These are phyloP conservation scores for Diplolepis rosae DNA, from an alignment of 2,888 invertebrate species.

Conservation along the genomic window DNA sequence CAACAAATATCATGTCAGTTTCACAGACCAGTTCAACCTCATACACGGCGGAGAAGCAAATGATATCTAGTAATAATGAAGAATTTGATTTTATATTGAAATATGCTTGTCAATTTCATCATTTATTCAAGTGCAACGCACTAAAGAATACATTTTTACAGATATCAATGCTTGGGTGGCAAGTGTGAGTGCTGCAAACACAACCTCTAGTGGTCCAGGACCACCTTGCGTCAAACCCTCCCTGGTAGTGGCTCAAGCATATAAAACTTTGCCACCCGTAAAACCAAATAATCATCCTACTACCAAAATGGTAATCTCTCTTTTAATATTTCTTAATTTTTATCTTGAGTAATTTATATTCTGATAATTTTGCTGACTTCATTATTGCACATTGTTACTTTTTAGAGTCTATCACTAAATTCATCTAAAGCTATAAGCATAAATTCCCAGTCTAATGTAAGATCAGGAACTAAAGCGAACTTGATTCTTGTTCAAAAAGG, in stretches of 20 bases:
- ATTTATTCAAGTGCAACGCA: neutral
- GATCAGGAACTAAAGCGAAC: slow-evolving; percentile 75
- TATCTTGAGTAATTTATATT: neutral
- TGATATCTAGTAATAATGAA: slow-evolving; percentile 9
- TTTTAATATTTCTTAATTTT: slow-evolving; percentile 7
- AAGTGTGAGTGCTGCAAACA: slow-evolving; percentile 34
- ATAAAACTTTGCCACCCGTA: slow-evolving; percentile 58
- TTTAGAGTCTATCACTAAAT: slow-evolving; percentile 28
- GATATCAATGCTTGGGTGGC: slow-evolving; percentile 30
- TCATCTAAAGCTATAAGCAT: slow-evolving; percentile 60
- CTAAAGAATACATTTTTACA: slow-evolving; percentile 15
- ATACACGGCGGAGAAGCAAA: neutral
- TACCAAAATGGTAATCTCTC: slow-evolving; percentile 59
- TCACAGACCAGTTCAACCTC: slow-evolving; percentile 7
- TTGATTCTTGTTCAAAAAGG: slow-evolving; percentile 79
- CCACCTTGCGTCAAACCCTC: slow-evolving; percentile 59
- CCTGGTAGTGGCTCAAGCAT: slow-evolving; percentile 51
- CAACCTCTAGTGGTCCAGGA: slow-evolving; percentile 61
- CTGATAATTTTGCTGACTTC: neutral
- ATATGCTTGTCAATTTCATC: neutral
- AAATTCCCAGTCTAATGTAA: slow-evolving; percentile 59
- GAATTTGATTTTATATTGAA: neutral
- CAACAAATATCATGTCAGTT: slow-evolving; percentile 33
- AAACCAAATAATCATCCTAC: slow-evolving; percentile 60
- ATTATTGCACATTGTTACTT: neutral